A percentile compares a stretch with the other conserved stretches of the same genome.
Conservation (phyloP, 2,113 vertebrate genomes). For the Carettochelys insculpta region DNA sequence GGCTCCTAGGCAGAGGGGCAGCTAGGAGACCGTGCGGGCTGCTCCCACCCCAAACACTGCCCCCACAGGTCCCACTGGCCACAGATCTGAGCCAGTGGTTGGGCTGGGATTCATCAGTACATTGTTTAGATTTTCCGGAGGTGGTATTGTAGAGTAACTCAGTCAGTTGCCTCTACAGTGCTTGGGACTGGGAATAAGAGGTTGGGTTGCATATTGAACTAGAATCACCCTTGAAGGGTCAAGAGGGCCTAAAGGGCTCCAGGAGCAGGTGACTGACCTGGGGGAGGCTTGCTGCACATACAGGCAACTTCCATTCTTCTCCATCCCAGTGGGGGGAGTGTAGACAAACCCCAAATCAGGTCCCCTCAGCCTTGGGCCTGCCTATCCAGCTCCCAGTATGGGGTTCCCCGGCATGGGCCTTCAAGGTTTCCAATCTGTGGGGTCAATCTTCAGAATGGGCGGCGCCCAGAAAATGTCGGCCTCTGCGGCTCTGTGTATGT, state of each 20-base stretch:
- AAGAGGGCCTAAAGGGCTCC: background rate
- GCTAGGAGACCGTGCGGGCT: no score
- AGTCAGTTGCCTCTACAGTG: background rate
- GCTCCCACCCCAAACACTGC: no score
- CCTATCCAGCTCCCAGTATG: background rate
- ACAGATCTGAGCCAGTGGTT: no score
- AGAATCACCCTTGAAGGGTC: no score
- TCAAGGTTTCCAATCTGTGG: background rate
- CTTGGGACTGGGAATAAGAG: background rate
- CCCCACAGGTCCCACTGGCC: no score
- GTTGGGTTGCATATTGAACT: background rate
- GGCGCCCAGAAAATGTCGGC: background rate
- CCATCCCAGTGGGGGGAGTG: background rate
- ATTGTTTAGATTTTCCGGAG: background rate
- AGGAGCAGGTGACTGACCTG: no score
- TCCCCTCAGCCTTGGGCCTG: background rate
- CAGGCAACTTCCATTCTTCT: background rate
- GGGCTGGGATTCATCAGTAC: background rate
- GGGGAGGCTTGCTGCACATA: no score
- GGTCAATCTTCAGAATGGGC: background rate
- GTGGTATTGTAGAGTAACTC: background rate
- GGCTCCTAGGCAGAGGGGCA: no score
- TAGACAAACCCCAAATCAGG: background rate
- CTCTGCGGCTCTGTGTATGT: background rate
- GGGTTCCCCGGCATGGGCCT: background rate